Conservation (phyloP, 2,888 invertebrate genomes). For the Mycalesis mineus region DNA sequence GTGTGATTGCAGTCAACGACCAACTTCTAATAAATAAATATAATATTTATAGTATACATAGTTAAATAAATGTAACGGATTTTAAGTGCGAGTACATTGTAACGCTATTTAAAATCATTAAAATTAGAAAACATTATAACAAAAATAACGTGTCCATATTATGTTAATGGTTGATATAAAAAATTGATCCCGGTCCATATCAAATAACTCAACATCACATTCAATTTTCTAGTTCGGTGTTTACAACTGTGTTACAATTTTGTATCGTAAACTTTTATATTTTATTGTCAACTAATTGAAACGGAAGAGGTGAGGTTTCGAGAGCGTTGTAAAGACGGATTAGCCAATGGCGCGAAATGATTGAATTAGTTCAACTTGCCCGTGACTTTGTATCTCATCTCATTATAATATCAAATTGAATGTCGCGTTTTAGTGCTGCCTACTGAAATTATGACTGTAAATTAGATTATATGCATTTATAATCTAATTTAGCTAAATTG, state of each 20-base stretch:
- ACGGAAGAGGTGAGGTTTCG: constrained; percentile 33
- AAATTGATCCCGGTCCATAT: constrained; percentile 40
- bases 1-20: too few relatives aligned
- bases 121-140: too few relatives aligned
- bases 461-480: too few relatives aligned
- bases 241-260: constrained; percentile 75
- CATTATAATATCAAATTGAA: constrained; percentile 7
- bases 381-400: constrained; percentile 8
- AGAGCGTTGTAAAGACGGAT: constrained; percentile 23
- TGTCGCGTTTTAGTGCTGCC: background rate
- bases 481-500: too few relatives aligned
- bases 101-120: too few relatives aligned
- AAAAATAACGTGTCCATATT: constrained; percentile 15
- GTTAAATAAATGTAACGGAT: too few relatives aligned
- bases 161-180: constrained; percentile 3
- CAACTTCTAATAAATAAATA: too few relatives aligned
- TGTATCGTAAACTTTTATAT: constrained; percentile 65
- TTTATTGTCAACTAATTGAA: constrained; percentile 56
- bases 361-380: constrained; percentile 19
- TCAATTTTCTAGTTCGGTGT: constrained; percentile 66
- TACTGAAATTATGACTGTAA: background rate
- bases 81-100: too few relatives aligned
- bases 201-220: constrained; percentile 61
- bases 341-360: constrained; percentile 29
- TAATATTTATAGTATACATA: too few relatives aligned